Conservation (phyloP, 2,113 vertebrate species). For the Antechinus flavipes region DNA sequence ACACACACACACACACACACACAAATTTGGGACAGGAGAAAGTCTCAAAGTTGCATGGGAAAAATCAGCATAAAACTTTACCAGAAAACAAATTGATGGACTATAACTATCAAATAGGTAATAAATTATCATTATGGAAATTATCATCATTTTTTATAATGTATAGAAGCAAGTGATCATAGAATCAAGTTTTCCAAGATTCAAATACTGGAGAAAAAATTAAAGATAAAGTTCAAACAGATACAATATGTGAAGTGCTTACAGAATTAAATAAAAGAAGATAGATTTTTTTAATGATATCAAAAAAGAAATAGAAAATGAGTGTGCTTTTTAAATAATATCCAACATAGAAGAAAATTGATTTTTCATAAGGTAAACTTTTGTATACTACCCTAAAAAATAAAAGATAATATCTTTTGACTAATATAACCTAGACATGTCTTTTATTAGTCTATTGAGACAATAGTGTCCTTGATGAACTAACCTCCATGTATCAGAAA, state of each 20-base stretch:
- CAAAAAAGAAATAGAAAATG: not conserved
- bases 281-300: not conserved
- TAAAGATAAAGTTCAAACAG: conserved; percentile 8
- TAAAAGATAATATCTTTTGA: conserved; percentile 33
- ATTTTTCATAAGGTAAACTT: not conserved
- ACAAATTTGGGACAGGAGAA: not conserved
- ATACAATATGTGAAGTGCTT: not conserved
- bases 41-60: not conserved
- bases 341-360: not conserved
- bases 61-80: not conserved
- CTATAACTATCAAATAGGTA: not conserved
- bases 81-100: not conserved
- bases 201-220: conserved; percentile 4
- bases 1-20: too few relatives aligned
- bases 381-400: conserved; percentile 22
- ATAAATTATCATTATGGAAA: not conserved
- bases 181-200: not conserved
- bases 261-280: not conserved
- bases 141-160: conserved; percentile 11
- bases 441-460: conserved; percentile 53
- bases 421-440: conserved; percentile 34
- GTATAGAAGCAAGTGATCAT: not conserved
- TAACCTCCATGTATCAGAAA: conserved; percentile 10
- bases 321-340: not conserved
- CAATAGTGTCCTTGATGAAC: conserved; percentile 23